Evolutionary conservation across 2,797 vertebrate species (phyloP), one percentile per base, ranked within the genome.

Genomic region (Dicrostonyx torquatus): DNA sequence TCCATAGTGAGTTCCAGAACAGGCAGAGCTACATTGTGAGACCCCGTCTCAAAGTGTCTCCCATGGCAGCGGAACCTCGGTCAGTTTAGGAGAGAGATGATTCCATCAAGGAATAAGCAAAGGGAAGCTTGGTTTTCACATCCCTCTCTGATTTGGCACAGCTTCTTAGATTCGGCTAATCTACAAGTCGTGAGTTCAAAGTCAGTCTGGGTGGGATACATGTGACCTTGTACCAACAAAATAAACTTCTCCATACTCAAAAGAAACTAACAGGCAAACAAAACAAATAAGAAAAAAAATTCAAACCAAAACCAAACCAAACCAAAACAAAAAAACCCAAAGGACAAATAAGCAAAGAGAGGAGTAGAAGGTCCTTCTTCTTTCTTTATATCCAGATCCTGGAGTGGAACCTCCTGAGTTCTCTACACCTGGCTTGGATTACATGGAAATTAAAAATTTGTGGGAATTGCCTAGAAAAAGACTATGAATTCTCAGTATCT

Each of bases 111-210:
- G 77, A 37, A 84, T 17, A 8, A 2, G n/a, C 8, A 18, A 18
- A 58, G 73, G 80, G 48, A 73, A 31, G 14, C 73, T 92, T 76
- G 89, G 5, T 89, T 92, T 90, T 58, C 40, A 14, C 60, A 94
- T 64, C 13, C 3, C 24, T 58, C 53, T 84, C 14, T 20, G 62
- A 48, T 22, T 78, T 34, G 77, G 43, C 34, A 84, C 68, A 14
- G 40, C n/a, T 89, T 53, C 76, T 89, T 55, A 22, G 86, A 60
- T 48, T 45, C 34, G 24, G 45, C 24, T 43, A 34, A 12, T 75
- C 6, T 1, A 26, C 29, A 55, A 72, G 31, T 29, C 11, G 1
- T 72, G n/a, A 20, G 10, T 37, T 87, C 3, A 12, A 72, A 24
- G 50, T 40, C n/a, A 40, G n/a, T n/a, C n/a, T 58, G 24, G 66